These are phyloP conservation scores for Hirtodrosophila alboralis DNA, from an alignment of 2,888 invertebrate species.

Conservation along the genomic window DNA sequence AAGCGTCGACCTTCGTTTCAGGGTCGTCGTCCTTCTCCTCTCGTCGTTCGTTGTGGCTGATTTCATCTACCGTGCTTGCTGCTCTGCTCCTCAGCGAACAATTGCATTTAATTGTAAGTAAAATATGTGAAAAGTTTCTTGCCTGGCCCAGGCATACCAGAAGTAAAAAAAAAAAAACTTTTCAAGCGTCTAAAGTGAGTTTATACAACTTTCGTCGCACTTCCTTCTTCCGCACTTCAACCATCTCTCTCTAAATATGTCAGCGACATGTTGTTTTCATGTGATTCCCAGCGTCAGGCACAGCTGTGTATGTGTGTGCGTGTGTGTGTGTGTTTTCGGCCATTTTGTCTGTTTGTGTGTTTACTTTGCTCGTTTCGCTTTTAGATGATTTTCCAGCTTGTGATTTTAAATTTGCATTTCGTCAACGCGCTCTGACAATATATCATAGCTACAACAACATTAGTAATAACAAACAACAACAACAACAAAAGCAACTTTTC, in stretches of 20 bases:
- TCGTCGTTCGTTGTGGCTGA: conserved; percentile 1
- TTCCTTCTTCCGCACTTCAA: not conserved
- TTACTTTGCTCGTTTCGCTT: conserved; percentile 32
- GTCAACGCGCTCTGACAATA: conserved; percentile 75
- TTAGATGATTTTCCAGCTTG: conserved; percentile 64
- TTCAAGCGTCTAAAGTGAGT: conserved; percentile 59
- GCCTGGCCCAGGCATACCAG: conserved; percentile 33
- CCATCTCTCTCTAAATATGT: conserved; percentile 48
- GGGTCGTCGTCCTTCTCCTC: conserved; percentile 12
- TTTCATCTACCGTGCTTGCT: conserved; percentile 4
- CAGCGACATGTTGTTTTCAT: conserved; percentile 78
- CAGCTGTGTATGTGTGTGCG: conserved; percentile 43
- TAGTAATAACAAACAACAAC: conserved; percentile 8
- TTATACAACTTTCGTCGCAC: not conserved
- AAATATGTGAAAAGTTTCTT: conserved; percentile 77
- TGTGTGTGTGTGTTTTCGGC: conserved; percentile 4
- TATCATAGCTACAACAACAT: conserved; percentile 45
- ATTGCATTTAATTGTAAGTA: conserved; percentile 80
- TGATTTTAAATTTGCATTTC: conserved; percentile 73
- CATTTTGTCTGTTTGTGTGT: conserved; percentile 28
- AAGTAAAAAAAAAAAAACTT: no score
- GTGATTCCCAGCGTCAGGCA: conserved; percentile 62
- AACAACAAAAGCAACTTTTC: conserved; percentile 25
- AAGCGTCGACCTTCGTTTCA: conserved; percentile 41
- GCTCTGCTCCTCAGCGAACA: conserved; percentile 38